Conservation (phyloP, 53 echinoderm and acorn worm genomes). For the Antedon mediterranea region DNA sequence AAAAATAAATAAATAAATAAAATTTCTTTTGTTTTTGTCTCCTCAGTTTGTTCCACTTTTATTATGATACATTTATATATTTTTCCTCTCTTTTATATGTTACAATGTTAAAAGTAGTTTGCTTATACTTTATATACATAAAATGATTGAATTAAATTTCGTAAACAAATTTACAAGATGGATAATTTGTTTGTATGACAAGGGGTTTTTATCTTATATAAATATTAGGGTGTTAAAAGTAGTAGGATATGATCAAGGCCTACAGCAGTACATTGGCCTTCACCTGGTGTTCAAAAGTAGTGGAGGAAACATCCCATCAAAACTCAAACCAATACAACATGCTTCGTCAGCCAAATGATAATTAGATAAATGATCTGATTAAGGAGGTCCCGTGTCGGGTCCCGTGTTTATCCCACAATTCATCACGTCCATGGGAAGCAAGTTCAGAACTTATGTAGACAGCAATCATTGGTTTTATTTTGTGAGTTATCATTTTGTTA, state of each 20-base stretch:
- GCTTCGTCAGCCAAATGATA: not conserved
- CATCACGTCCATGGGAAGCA: not conserved
- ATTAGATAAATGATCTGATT: not conserved
- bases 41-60: too few relatives aligned
- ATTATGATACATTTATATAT: too few relatives aligned
- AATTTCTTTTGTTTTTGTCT: too few relatives aligned
- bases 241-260: not conserved
- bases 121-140: too few relatives aligned
- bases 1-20: too few relatives aligned
- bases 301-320: not conserved
- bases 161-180: too few relatives aligned
- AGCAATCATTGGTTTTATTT: not conserved
- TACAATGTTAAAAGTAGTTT: too few relatives aligned
- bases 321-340: not conserved
- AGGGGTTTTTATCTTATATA: too few relatives aligned
- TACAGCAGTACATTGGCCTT: not conserved
- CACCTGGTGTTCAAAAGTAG: not conserved
- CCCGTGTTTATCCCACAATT: not conserved
- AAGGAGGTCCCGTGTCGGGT: not conserved
- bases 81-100: too few relatives aligned
- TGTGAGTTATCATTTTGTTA: not conserved
- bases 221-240: not conserved
- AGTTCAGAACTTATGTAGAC: not conserved
- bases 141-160: too few relatives aligned
- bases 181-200: too few relatives aligned